phyloP scores from a whole-genome alignment of 2,797 vertebrate genomes.

The Crenuchus spilurus region DNA sequence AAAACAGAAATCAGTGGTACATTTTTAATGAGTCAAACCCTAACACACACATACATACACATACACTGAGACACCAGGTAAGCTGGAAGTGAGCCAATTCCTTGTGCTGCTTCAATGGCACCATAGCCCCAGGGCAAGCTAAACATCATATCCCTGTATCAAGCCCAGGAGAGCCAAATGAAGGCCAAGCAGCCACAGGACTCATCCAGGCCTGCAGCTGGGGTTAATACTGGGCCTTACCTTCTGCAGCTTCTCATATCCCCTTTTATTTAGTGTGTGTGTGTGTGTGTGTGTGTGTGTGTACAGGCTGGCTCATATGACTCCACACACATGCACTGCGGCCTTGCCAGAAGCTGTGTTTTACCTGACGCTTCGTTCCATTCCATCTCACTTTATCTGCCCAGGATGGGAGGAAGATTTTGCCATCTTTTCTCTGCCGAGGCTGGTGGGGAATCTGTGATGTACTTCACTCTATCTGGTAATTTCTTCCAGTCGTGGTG shows the following conservation, averaged over 20 bases:
- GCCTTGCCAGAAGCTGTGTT: conserved; percentile 81
- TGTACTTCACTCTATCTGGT: conserved; percentile 65
- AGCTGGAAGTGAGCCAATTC: conserved; percentile 76
- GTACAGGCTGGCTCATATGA: not conserved
- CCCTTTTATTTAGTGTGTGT: conserved; percentile 46
- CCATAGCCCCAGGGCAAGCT: conserved; percentile 75
- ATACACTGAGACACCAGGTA: conserved; percentile 65
- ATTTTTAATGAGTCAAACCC: conserved; percentile 2
- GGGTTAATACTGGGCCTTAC: conserved; percentile 76
- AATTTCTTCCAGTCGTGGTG: conserved; percentile 74
- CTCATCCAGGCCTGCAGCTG: conserved; percentile 83
- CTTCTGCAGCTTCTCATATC: conserved; percentile 58
- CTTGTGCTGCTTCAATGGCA: conserved; percentile 77
- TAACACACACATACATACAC: conserved; percentile 23
- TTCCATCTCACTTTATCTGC: conserved; percentile 80
- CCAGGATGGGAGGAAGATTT: conserved; percentile 76
- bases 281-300: conserved; percentile 35
- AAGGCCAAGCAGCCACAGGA: conserved; percentile 71
- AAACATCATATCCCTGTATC: conserved; percentile 76
- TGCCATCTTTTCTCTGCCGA: conserved; percentile 48
- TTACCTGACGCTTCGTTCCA: conserved; percentile 75
- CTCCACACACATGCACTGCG: conserved; percentile 55
- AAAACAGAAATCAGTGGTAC: not conserved
- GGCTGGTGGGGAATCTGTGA: conserved; percentile 51
- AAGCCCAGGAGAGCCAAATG: conserved; percentile 71